Evolutionary conservation across 2,113 vertebrate genomes (phyloP), one percentile per base, ranked within the genome.

Genomic region (Elephantulus edwardii): DNA sequence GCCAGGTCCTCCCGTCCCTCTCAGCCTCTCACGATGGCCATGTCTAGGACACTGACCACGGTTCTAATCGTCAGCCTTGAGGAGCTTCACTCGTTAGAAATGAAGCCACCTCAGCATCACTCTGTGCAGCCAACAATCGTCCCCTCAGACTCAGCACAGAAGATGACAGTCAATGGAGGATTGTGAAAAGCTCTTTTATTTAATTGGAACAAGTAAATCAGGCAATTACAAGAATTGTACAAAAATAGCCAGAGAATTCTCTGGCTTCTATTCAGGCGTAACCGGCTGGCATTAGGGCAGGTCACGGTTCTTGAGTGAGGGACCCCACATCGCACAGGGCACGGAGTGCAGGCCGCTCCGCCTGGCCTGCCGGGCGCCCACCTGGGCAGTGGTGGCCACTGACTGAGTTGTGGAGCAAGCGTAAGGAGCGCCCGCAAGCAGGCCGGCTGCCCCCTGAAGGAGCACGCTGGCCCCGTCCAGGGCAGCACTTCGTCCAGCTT

Each of bases 191-290:
- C 48, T 52, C 64, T 96, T 74, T 95, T 90, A 60, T 87, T 97
- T 97, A 95, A 97, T 95, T 95, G 88, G 96, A 96, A 95, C 72
- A 80, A 83, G 70, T 84, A 94, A 95, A 92, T 96, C 0, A 2
- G 80, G 92, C 93, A 95, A 89, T 82, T 93, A 95, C 84, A 97
- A 94, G 92, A 95, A 90, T 93, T 77, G 93, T 97, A 97, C 88
- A 95, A 97, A 97, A 96, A 66, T 89, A 78, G 95, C 64, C 74
- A 81, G 96, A 94, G 83, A 88, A 89, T 68, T 68, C 66, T 24
- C 75, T 86, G 90, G 48, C 75, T 75, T 91, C 88, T 91, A 54
- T 30, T 76, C n/a, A 10, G 60, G 91, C 91, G 79, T 84, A 83
- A 56, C 35, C 0, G 4, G 76, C 89, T 80, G 68, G 46, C 85